Evolutionary conservation across 1,140 invertebrate species (phyloP), one percentile per base, ranked within the genome.

Genomic region (Bombus sylvicola): DNA sequence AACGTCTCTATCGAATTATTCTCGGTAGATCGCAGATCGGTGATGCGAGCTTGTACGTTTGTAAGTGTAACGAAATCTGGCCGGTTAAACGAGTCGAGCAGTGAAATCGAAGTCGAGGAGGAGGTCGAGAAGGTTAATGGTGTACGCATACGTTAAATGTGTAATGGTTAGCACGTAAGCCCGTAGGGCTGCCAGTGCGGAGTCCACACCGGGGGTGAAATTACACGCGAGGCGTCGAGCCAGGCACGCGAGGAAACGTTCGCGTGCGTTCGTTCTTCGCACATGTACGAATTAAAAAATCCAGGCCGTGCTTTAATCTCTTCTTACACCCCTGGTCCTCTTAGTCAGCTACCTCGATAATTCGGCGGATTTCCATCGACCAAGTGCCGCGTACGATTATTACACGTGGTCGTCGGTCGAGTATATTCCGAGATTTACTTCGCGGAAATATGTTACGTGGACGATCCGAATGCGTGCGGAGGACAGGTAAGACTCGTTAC

Each of bases 71-170:
- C 72, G 81, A 76, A 73, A 47, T 43, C 41, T 34, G 34, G 3
- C 41, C n/a, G 18, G 43, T 25, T 66, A 68, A 83, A 83, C 81
- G 81, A 76, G 59, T 31, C 59, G 57, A 47, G 66, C 79, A 81
- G 39, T 77, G 87, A 86, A 88, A 90, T 89, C 87, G 78, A 89
- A 87, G 83, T 91, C 77, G 88, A 85, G 83, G 85, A 81, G 84
- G 85, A 87, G 87, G 90, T 78, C 62, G 79, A 62, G 66, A 84
- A 86, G 89, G 89, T 89, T 93, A 92, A 93, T 92, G 90, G 87
- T 85, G 88, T 92, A 91, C 88, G 84, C 92, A 87, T 92, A 92
- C 88, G 89, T 86, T 88, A 92, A 89, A 85, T 89, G 90, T 91
- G 90, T 91, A 91, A 92, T 86, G 88, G 75, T 85, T 83, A 53